phyloP scores from a whole-genome alignment of 2,888 invertebrate genomes.

The Drosophila silvestris region DNA sequence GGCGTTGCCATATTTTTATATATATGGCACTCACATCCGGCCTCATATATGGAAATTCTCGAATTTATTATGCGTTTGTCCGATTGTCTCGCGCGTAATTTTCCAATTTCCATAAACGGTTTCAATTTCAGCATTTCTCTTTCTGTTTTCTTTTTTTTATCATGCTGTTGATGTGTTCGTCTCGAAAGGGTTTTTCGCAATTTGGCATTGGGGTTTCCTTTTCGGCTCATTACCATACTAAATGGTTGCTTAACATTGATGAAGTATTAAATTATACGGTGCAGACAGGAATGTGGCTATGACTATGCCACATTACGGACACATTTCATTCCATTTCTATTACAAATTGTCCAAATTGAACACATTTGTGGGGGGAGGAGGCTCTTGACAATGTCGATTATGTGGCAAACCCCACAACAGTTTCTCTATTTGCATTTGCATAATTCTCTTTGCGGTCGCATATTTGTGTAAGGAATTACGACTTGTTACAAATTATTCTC shows the following conservation, averaged over 20 bases:
- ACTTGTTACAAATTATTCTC: not conserved
- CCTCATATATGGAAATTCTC: slow-evolving; percentile 37
- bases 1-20: slow-evolving; percentile 40
- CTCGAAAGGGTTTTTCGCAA: slow-evolving; percentile 54
- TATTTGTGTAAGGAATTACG: not conserved
- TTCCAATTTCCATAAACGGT: slow-evolving; percentile 76
- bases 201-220: slow-evolving; percentile 29
- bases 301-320: slow-evolving; percentile 61
- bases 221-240: slow-evolving; percentile 69
- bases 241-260: slow-evolving; percentile 73
- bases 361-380: not conserved
- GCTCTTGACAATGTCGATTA: not conserved
- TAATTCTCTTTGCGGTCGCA: slow-evolving; percentile 14
- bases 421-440: slow-evolving; percentile 36
- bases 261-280: slow-evolving; percentile 72
- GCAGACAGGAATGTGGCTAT: slow-evolving; percentile 45
- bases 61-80: slow-evolving; percentile 49
- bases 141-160: slow-evolving; percentile 19
- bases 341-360: slow-evolving; percentile 2
- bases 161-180: slow-evolving; percentile 45
- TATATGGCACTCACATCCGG: slow-evolving; percentile 5
- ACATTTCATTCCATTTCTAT: slow-evolving; percentile 52
- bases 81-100: slow-evolving; percentile 66
- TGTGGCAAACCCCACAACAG: slow-evolving; percentile 1
- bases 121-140: slow-evolving; percentile 54